Evolutionary conservation across 2,113 vertebrate species (phyloP).

Genomic region (Poicephalus meyeri): DNA sequence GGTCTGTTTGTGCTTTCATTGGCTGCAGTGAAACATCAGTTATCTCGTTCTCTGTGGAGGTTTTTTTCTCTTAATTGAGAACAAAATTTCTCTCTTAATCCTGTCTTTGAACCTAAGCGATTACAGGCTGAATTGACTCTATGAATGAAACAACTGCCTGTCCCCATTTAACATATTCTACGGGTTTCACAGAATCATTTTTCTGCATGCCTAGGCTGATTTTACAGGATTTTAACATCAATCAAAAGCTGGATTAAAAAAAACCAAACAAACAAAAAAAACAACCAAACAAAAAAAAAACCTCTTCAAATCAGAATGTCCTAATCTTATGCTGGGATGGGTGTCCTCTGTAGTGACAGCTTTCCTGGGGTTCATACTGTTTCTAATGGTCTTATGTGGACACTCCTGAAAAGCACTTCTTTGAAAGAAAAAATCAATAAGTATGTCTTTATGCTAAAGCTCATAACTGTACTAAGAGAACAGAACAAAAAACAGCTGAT

Average conservation of each 20-base stretch:
- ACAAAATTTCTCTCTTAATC: constrained; percentile 20
- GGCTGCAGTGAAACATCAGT: constrained; percentile 11
- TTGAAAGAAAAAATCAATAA: constrained; percentile 14
- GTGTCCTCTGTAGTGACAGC: background rate
- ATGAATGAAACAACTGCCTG: background rate
- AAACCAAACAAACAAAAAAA: background rate
- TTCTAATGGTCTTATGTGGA: background rate
- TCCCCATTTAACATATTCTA: background rate
- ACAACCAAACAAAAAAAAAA: background rate
- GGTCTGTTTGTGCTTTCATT: constrained; percentile 1
- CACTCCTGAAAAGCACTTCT: constrained; percentile 3
- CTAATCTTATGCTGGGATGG: background rate
- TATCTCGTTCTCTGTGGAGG: constrained; percentile 7
- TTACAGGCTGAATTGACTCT: constrained; percentile 12
- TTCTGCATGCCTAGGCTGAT: background rate
- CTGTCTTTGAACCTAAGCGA: background rate
- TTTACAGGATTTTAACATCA: background rate
- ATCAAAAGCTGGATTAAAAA: background rate
- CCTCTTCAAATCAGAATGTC: background rate
- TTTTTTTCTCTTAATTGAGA: background rate
- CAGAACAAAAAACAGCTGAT: background rate
- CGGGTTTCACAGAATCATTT: background rate
- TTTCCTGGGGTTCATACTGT: background rate
- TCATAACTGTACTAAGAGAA: background rate
- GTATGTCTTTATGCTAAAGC: background rate